Conservation (phyloP, 2,113 vertebrate species). For the Chinchilla lanigera region DNA sequence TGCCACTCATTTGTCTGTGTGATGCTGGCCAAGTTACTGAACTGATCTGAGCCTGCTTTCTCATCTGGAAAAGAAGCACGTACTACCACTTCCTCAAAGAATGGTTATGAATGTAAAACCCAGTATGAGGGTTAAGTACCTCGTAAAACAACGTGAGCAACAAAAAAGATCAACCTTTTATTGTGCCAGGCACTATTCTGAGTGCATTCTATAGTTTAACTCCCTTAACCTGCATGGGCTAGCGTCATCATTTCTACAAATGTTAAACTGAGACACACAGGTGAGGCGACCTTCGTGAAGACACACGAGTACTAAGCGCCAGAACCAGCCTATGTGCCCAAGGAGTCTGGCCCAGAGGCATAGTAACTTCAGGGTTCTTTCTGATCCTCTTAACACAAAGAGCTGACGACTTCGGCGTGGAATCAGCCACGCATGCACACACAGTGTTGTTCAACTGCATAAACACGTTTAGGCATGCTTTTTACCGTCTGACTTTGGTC, state of each 20-base stretch:
- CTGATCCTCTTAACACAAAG: background rate
- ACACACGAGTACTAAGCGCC: background rate
- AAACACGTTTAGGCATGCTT: background rate
- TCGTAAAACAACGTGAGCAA: constrained; percentile 2
- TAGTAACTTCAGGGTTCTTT: background rate
- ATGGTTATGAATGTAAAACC: background rate
- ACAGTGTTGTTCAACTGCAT: background rate
- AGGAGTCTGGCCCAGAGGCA: background rate
- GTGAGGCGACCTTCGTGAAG: background rate
- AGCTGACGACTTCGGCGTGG: background rate
- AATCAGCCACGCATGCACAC: background rate
- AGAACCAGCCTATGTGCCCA: background rate
- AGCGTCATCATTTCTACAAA: background rate
- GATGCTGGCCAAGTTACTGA: background rate
- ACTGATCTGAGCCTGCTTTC: background rate
- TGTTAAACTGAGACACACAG: background rate
- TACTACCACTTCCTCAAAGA: background rate
- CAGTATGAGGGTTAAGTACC: background rate
- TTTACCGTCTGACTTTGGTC: background rate
- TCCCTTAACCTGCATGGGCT: background rate
- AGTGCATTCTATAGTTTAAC: background rate
- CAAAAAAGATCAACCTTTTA: background rate
- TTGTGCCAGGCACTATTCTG: background rate
- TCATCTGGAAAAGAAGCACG: background rate
- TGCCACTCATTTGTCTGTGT: background rate